These are phyloP conservation scores for Eubucco bourcierii DNA, from an alignment of 2,113 vertebrate genomes.

Conservation along the genomic window DNA sequence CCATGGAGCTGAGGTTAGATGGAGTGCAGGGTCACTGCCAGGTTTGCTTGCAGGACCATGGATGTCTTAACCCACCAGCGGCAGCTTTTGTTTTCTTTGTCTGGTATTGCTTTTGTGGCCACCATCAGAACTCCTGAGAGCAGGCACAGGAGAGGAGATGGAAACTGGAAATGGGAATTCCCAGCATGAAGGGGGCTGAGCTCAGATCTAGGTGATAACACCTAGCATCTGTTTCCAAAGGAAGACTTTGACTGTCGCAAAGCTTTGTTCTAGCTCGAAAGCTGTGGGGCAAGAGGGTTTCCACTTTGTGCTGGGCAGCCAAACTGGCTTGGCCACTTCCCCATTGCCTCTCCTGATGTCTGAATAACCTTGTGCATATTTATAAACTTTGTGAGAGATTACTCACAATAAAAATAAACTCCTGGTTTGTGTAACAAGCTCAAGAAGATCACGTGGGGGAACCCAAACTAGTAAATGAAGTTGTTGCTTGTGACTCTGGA, in stretches of 20 bases:
- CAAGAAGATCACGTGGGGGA: not conserved
- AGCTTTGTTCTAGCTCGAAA: not conserved
- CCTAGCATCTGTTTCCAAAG: not conserved
- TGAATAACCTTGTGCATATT: not conserved
- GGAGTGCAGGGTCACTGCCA: not conserved
- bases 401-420: constrained; percentile 20
- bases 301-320: not conserved
- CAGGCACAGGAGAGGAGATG: not conserved
- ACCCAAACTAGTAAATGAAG: not conserved
- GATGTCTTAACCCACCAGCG: not conserved
- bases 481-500: not conserved
- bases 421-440: not conserved
- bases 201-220: not conserved
- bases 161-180: not conserved
- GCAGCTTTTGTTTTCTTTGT: not conserved
- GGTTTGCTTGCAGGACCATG: not conserved
- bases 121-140: not conserved
- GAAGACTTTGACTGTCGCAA: not conserved
- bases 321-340: not conserved
- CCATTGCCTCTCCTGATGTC: not conserved
- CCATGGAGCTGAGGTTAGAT: not conserved
- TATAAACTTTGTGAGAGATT: not conserved
- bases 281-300: not conserved
- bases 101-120: not conserved
- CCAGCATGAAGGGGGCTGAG: accelerated